Conservation (phyloP, 1,140 invertebrate genomes). For the Drosophila nigrodunni region DNA sequence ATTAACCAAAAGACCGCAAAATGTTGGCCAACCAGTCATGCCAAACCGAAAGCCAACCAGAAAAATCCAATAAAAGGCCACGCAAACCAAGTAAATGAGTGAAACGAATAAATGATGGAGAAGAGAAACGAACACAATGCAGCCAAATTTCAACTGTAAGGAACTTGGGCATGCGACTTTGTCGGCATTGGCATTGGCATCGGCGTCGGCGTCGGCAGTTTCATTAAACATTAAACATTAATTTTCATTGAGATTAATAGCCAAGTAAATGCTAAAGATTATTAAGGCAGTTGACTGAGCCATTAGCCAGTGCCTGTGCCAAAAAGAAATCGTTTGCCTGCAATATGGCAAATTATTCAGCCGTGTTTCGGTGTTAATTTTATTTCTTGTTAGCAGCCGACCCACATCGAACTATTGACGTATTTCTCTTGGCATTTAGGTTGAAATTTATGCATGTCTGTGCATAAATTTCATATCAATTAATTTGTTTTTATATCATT, state of each 20-base stretch:
- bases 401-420: conserved; percentile 11
- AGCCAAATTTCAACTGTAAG: conserved; percentile 31
- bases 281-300: conserved; percentile 56
- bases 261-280: conserved; percentile 77
- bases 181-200: background rate
- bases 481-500: conserved; percentile 51
- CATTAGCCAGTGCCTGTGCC: conserved; percentile 31
- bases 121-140: conserved; percentile 28
- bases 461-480: conserved; percentile 23
- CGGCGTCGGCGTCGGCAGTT: conserved; percentile 35
- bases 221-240: conserved; percentile 69
- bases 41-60: conserved; percentile 7
- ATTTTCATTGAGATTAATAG: conserved; percentile 83
- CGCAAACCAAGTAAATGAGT: background rate
- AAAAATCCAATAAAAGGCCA: conserved; percentile 33
- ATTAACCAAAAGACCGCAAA: conserved; percentile 54
- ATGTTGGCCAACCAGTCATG: conserved; percentile 25
- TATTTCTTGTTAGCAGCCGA: conserved; percentile 48
- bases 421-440: conserved; percentile 22
- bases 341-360: conserved; percentile 45
- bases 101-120: conserved; percentile 10
- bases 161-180: background rate
- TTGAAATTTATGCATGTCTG: conserved; percentile 35
- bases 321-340: conserved; percentile 9
- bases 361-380: conserved; percentile 47